Conservation (phyloP, 2,113 vertebrate species). For the Nymphicus hollandicus region DNA sequence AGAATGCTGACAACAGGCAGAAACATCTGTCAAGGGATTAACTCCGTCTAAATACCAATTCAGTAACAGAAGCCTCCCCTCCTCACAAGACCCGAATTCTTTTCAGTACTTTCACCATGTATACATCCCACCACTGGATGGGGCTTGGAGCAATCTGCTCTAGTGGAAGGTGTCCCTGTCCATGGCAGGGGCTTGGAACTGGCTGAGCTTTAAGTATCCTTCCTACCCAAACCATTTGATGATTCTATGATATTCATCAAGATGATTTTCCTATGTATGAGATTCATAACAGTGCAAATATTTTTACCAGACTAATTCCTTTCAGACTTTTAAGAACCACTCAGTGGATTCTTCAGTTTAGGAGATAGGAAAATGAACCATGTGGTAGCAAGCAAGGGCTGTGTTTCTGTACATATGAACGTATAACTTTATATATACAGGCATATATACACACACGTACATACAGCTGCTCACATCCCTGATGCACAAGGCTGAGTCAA, state of each 20-base stretch:
- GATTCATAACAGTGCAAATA: not conserved
- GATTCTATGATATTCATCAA: not conserved
- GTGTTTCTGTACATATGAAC: fast-evolving
- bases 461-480: not conserved
- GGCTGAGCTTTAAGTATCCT: not conserved
- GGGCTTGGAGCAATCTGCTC: not conserved
- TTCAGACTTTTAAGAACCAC: not conserved
- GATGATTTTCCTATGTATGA: not conserved
- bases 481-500: not conserved
- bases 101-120: not conserved
- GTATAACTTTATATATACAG: not conserved
- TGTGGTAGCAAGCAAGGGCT: not conserved
- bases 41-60: not conserved
- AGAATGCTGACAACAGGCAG: not conserved
- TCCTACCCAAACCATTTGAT: not conserved
- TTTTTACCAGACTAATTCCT: not conserved
- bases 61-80: not conserved
- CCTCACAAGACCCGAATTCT: not conserved
- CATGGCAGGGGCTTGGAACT: not conserved
- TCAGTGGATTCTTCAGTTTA: not conserved
- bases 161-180: not conserved
- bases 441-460: fast-evolving
- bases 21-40: not conserved
- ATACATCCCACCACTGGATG: not conserved
- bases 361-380: not conserved